phyloP scores from a whole-genome alignment of 2,888 invertebrate genomes.

The Microdon myrmicae region DNA sequence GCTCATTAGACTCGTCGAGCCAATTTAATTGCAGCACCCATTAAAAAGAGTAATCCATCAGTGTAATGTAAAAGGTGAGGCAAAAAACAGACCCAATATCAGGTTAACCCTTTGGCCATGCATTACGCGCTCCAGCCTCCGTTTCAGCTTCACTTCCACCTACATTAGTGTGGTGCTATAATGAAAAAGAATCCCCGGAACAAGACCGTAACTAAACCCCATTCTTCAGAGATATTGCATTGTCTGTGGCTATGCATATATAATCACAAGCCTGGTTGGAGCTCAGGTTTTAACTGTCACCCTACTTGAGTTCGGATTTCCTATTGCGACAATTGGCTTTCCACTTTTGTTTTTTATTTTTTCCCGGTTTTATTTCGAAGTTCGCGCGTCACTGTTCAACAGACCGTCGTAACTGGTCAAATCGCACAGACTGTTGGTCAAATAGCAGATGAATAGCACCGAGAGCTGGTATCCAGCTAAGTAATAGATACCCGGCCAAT shows the following conservation, averaged over 20 bases:
- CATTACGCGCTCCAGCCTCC: conserved; percentile 40
- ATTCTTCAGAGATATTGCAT: conserved; percentile 16
- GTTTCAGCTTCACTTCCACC: conserved; percentile 6
- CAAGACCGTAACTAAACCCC: conserved; percentile 39
- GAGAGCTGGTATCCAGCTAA: conserved; percentile 37
- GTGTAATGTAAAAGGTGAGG: too few relatives aligned
- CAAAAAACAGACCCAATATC: too few relatives aligned
- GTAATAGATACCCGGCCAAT: conserved; percentile 45
- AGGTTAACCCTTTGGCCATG: conserved; percentile 21
- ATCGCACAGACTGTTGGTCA: not conserved
- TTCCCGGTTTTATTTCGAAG: not conserved
- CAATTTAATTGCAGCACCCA: too few relatives aligned
- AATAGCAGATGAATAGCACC: conserved; percentile 13
- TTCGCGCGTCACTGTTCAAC: conserved; percentile 19
- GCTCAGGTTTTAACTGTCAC: conserved; percentile 29
- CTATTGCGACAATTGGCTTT: conserved; percentile 30
- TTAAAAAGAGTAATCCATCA: too few relatives aligned
- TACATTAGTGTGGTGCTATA: conserved; percentile 13
- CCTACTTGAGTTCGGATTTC: conserved; percentile 31
- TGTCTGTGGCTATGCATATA: conserved; percentile 34
- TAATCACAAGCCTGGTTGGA: conserved; percentile 13
- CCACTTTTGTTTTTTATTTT: too few relatives aligned
- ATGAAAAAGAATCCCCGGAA: conserved; percentile 10
- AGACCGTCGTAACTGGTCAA: conserved; percentile 26
- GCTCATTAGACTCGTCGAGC: too few relatives aligned